phyloP scores from a whole-genome alignment of 2,797 vertebrate genomes.

The Lithobates pipiens region DNA sequence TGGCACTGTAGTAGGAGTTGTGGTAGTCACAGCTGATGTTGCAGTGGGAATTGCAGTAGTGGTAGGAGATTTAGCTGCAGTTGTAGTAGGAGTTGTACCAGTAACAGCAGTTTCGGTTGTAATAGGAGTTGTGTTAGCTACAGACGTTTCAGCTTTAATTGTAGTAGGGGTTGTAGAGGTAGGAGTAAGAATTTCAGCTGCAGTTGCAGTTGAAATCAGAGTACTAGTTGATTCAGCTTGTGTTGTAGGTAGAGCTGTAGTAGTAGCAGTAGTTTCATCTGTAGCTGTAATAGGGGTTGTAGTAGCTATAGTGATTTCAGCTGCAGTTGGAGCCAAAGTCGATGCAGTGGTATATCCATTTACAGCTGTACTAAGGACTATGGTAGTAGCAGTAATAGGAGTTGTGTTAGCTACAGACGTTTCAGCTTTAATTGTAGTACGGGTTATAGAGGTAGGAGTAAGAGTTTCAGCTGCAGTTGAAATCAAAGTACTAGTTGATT shows the following conservation, averaged over 20 bases:
- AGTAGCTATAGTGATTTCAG: no score
- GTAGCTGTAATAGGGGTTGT: neutral
- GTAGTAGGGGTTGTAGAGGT: neutral
- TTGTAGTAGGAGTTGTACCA: neutral
- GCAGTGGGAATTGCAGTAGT: neutral
- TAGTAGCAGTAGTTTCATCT: neutral
- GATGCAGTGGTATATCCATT: no score
- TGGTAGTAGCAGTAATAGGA: no score
- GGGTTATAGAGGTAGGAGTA: neutral
- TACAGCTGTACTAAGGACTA: no score
- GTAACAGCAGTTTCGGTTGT: neutral
- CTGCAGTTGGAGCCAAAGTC: no score
- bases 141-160: neutral
- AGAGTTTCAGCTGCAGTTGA: neutral
- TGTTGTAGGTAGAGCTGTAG: neutral
- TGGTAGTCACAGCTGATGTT: neutral
- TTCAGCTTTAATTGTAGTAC: neutral
- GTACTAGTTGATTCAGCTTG: neutral
- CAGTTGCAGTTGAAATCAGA: neutral
- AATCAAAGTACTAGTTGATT: neutral
- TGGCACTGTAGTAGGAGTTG: no score
- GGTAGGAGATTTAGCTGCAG: neutral
- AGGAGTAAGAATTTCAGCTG: neutral
- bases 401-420: neutral
- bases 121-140: neutral